Conservation (phyloP, 2,113 vertebrate species). For the Oreochromis spilurus region DNA sequence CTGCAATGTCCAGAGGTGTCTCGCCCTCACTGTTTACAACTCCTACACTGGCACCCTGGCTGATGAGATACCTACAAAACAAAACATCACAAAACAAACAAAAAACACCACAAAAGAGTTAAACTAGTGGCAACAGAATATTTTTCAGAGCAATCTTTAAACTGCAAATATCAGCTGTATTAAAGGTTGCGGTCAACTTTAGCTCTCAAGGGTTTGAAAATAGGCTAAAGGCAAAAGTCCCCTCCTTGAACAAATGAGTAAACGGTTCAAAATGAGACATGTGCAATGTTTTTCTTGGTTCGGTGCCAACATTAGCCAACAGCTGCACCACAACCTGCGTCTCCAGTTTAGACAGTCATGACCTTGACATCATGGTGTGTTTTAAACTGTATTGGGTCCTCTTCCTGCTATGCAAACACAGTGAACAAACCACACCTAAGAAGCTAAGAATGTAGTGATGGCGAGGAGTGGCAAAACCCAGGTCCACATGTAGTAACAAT, state of each 20-base stretch:
- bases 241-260: conserved; percentile 4
- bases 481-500: not conserved
- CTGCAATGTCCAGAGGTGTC: conserved; percentile 95
- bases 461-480: not conserved
- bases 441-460: not conserved
- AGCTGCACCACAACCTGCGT: not conserved
- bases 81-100: not conserved
- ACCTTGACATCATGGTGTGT: not conserved
- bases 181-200: not conserved
- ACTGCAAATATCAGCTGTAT: not conserved
- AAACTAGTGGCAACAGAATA: not conserved
- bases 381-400: not conserved
- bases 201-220: not conserved
- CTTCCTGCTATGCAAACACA: not conserved
- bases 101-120: not conserved
- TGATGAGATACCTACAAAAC: conserved; percentile 86
- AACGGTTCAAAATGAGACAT: not conserved
- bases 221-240: not conserved
- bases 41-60: conserved; percentile 90
- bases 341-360: not conserved
- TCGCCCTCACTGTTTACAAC: conserved; percentile 99
- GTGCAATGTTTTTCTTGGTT: not conserved
- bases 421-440: not conserved
- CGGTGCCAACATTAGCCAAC: not conserved
- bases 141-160: not conserved